Evolutionary conservation across 2,113 vertebrate species (phyloP).

Genomic region (Thymallus thymallus): DNA sequence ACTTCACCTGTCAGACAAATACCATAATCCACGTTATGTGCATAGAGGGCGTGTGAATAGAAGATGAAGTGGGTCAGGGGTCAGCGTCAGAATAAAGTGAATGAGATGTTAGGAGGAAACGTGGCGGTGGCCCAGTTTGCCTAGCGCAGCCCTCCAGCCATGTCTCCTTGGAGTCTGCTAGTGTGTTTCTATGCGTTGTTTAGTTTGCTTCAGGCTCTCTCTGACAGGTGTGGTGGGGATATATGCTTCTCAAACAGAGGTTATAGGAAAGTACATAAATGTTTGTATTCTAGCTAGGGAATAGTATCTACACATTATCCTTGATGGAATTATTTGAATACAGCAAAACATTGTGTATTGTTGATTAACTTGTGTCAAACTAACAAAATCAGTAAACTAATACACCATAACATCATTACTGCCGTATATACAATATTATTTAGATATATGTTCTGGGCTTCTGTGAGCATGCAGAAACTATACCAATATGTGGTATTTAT

Average conservation of each 20-base stretch:
- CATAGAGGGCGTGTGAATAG: conserved; percentile 14
- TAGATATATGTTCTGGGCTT: too few relatives aligned
- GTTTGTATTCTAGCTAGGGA: too few relatives aligned
- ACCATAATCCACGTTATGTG: conserved; percentile 12
- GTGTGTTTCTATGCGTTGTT: conserved; percentile 29
- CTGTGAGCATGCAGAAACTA: conserved; percentile 15
- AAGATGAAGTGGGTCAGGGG: conserved; percentile 15
- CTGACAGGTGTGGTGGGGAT: conserved; percentile 53
- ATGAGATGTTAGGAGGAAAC: neutral
- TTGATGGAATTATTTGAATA: neutral
- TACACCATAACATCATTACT: neutral
- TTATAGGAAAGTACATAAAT: too few relatives aligned
- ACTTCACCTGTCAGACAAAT: conserved; percentile 30
- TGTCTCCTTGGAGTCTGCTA: conserved; percentile 39
- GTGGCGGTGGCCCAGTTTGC: conserved; percentile 43
- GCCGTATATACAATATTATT: neutral
- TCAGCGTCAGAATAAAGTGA: too few relatives aligned
- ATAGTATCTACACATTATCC: too few relatives aligned
- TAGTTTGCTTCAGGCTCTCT: conserved; percentile 44
- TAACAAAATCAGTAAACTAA: neutral
- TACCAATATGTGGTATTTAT: conserved; percentile 30
- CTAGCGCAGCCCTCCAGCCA: conserved; percentile 34
- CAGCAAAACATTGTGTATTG: too few relatives aligned
- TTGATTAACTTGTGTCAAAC: too few relatives aligned
- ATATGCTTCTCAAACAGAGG: conserved; percentile 34